Conservation (phyloP, 2,888 invertebrate genomes). For the Xestia ashworthii region DNA sequence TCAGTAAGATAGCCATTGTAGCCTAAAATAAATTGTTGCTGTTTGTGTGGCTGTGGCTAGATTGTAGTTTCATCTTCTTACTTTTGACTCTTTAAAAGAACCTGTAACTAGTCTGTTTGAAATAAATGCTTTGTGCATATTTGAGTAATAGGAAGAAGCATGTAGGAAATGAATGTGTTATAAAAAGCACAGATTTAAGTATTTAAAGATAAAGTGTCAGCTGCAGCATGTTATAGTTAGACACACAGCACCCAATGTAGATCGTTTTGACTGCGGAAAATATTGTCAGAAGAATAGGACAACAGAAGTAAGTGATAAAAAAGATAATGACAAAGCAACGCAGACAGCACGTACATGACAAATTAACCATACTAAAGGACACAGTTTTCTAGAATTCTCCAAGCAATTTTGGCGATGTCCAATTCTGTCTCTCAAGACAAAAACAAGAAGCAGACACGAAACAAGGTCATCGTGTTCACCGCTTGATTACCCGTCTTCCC, state of each 20-base stretch:
- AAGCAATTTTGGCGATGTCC: constrained; percentile 1
- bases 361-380: neutral
- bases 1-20: too few species aligned
- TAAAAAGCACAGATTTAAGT: neutral
- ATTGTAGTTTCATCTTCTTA: neutral
- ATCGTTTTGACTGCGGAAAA: neutral
- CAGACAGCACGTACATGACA: neutral
- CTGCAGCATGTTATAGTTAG: neutral
- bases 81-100: neutral
- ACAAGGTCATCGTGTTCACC: constrained; percentile 24
- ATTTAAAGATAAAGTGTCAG: neutral
- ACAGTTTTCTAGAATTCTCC: neutral
- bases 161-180: neutral
- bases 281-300: neutral
- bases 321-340: neutral
- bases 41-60: neutral
- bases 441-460: constrained; percentile 6
- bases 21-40: too few species aligned
- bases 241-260: neutral
- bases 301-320: neutral
- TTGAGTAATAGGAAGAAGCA: neutral
- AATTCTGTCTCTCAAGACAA: constrained; percentile 6
- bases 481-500: constrained; percentile 47
- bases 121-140: neutral
- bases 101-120: neutral